Conservation (phyloP, 2,797 vertebrate genomes). For the Corythornis leucogaster region DNA sequence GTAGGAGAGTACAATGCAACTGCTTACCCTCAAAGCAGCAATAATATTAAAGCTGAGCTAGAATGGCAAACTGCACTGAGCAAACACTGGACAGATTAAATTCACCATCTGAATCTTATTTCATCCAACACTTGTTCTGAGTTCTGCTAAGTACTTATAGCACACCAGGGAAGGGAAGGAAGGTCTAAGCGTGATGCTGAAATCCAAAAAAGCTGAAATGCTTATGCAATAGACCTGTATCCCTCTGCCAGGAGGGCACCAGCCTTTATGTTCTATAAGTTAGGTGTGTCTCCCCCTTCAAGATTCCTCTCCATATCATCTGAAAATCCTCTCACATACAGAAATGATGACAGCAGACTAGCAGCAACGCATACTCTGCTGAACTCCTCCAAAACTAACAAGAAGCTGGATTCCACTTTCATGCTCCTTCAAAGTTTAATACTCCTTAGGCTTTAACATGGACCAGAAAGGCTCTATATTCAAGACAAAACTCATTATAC, state of each 20-base stretch:
- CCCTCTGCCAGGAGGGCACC: not conserved
- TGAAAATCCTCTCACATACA: not conserved
- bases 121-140: not conserved
- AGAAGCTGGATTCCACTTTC: not conserved
- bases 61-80: not conserved
- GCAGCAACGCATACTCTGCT: not conserved
- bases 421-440: not conserved
- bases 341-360: not conserved
- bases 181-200: not conserved
- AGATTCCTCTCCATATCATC: not conserved
- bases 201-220: not conserved
- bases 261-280: not conserved
- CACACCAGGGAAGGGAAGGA: not conserved
- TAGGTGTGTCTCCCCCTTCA: not conserved
- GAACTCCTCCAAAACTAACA: not conserved
- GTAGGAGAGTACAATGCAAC: not conserved
- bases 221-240: not conserved
- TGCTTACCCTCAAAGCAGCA: not conserved
- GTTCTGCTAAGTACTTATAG: not conserved
- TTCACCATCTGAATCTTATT: not conserved
- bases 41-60: not conserved
- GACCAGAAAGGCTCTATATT: not conserved
- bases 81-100: not conserved
- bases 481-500: not conserved
- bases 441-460: not conserved